phyloP scores from a whole-genome alignment of 2,888 invertebrate species.

The Melanophora roralis region DNA sequence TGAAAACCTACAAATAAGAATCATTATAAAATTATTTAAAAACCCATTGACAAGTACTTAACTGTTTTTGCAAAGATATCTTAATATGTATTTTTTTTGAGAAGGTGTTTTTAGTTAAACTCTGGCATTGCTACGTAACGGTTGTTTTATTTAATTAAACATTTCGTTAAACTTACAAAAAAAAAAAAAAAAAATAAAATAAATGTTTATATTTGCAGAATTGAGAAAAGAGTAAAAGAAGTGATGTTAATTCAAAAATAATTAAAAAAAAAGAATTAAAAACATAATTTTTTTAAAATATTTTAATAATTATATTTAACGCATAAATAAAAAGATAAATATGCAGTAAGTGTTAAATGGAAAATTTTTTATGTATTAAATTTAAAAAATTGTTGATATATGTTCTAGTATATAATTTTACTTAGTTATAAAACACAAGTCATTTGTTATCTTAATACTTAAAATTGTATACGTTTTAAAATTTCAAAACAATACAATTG shows the following conservation, averaged over 20 bases:
- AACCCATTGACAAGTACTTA: slow-evolving; percentile 25
- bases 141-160: slow-evolving; percentile 2
- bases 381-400: too few species aligned
- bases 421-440: too few species aligned
- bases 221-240: neutral
- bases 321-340: neutral
- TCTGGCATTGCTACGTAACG: neutral
- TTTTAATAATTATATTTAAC: too few species aligned
- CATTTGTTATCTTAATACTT: too few species aligned
- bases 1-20: slow-evolving; percentile 1
- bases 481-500: too few species aligned
- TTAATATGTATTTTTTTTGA: neutral
- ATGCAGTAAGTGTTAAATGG: slow-evolving; percentile 3
- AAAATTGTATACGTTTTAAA: too few species aligned
- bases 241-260: neutral
- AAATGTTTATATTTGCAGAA: too few species aligned
- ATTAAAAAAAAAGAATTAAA: neutral
- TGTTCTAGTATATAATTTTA: too few species aligned
- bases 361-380: too few species aligned
- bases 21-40: neutral
- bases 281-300: neutral
- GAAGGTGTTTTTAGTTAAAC: neutral
- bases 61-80: slow-evolving; percentile 13
- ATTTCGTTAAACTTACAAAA: neutral
- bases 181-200: neutral